Evolutionary conservation across 1,140 invertebrate species (phyloP).

Genomic region (Drosophila sp.): DNA sequence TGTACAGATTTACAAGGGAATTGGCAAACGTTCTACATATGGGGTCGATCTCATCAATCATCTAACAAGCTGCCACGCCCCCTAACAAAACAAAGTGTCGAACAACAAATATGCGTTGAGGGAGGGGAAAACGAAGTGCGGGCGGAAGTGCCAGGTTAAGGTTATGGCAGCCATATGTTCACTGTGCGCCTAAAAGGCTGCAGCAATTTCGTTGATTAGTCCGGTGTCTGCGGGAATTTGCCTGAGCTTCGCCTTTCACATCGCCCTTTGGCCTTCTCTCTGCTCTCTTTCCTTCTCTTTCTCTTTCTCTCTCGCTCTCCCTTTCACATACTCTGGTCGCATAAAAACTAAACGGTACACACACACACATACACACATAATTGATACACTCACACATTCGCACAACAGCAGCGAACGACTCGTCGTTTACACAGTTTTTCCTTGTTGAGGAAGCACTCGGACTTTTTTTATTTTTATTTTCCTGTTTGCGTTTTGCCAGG

Average conservation of each 20-base stretch:
- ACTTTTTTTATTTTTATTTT: constrained; percentile 2
- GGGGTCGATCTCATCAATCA: constrained; percentile 30
- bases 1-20: constrained; percentile 13
- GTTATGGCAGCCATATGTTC: constrained; percentile 50
- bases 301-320: constrained; percentile 40
- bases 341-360: constrained; percentile 67
- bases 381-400: neutral
- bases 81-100: constrained; percentile 21
- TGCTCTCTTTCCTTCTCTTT: neutral
- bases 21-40: constrained; percentile 2
- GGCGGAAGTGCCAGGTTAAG: constrained; percentile 8
- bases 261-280: neutral
- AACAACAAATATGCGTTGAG: constrained; percentile 21
- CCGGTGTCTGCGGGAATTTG: constrained; percentile 55
- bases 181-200: constrained; percentile 66
- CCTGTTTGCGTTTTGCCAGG: neutral
- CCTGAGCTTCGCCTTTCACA: constrained; percentile 6
- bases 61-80: constrained; percentile 12
- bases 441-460: constrained; percentile 1
- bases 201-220: constrained; percentile 76
- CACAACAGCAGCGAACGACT: constrained; percentile 2
- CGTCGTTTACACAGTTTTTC: constrained; percentile 23
- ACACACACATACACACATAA: constrained; percentile 15
- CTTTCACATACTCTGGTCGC: too few relatives aligned
- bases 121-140: too few relatives aligned